These are phyloP conservation scores for Poecile atricapillus DNA, from an alignment of 2,113 vertebrate genomes.

Conservation along the genomic window DNA sequence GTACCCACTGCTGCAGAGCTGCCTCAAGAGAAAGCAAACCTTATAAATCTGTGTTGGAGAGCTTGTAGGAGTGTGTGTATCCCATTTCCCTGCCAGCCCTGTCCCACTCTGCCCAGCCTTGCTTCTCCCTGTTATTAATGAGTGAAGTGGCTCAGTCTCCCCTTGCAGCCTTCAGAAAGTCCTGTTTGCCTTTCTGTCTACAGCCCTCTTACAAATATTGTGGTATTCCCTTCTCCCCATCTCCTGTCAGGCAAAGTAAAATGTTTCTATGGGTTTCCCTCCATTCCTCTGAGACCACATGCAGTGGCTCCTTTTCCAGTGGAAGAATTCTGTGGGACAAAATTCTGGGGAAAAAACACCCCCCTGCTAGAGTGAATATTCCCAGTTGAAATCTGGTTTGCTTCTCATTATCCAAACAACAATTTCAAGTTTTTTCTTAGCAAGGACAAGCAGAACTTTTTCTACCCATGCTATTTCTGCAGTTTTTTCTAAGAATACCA, in stretches of 20 bases:
- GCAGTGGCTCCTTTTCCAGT: neutral
- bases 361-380: neutral
- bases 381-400: neutral
- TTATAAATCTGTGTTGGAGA: neutral
- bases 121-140: neutral
- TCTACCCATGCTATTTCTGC: neutral
- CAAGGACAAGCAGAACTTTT: neutral
- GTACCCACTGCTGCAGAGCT: neutral
- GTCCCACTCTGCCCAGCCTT: neutral
- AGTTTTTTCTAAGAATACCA: neutral
- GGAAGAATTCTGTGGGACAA: neutral
- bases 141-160: neutral
- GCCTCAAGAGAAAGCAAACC: neutral
- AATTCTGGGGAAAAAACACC: neutral
- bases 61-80: neutral
- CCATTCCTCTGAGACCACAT: neutral
- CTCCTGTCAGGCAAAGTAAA: neutral
- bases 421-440: neutral
- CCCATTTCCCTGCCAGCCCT: neutral
- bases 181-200: neutral
- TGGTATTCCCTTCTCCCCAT: neutral
- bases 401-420: neutral
- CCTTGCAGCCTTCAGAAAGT: neutral
- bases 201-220: neutral
- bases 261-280: neutral